Conservation (phyloP, 2,888 invertebrate genomes). For the Synergus japonicus region DNA sequence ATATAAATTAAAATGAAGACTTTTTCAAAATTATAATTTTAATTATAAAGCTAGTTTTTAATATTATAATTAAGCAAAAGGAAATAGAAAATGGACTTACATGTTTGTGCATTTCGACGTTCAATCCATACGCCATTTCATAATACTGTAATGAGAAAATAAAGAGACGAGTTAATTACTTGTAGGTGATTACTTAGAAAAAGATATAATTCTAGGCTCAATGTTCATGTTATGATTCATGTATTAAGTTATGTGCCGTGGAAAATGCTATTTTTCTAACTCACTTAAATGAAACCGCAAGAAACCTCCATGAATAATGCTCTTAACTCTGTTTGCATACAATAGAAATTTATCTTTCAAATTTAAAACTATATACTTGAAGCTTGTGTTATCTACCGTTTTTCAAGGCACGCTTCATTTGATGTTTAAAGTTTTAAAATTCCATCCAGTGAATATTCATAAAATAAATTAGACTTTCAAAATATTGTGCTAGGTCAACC, state of each 20-base stretch:
- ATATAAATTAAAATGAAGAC: no score
- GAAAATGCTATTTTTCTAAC: constrained; percentile 9
- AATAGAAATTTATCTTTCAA: neutral
- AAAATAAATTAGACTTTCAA: neutral
- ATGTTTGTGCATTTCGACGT: constrained; percentile 99
- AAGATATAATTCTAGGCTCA: neutral
- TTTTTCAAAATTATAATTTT: neutral
- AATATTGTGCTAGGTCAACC: neutral
- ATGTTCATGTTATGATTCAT: neutral
- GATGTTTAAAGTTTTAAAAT: neutral
- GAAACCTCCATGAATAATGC: neutral
- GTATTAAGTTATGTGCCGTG: neutral
- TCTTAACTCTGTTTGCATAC: neutral
- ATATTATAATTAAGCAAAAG: constrained; percentile 48
- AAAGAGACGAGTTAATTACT: constrained; percentile 37
- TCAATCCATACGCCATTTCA: constrained; percentile 98
- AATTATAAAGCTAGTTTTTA: constrained; percentile 30
- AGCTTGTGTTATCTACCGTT: no score
- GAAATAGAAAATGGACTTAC: constrained; percentile 78
- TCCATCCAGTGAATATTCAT: neutral
- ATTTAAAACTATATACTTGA: neutral
- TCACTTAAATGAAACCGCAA: neutral
- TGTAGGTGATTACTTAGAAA: neutral
- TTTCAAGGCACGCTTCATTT: no score
- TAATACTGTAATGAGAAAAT: constrained; percentile 89